A percentile compares a stretch with the other conserved stretches of the same genome.
phyloP scores from a whole-genome alignment of 2,113 vertebrate species.

The Platysteira castanea region DNA sequence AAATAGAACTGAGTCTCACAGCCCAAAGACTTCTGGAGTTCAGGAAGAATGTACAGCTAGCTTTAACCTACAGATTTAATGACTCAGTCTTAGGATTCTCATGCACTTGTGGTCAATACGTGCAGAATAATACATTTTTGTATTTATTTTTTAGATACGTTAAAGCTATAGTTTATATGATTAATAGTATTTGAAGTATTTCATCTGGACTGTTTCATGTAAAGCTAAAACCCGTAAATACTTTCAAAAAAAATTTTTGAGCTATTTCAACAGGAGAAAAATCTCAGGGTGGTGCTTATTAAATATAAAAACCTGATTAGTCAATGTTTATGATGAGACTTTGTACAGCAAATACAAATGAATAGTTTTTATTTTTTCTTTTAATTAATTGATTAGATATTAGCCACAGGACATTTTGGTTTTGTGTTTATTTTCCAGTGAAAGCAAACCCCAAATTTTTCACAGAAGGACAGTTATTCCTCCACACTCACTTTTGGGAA shows the following conservation, averaged over 20 bases:
- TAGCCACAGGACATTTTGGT: not conserved
- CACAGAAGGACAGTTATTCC: not conserved
- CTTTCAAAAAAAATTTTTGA: not conserved
- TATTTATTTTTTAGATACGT: not conserved
- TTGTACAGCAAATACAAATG: not conserved
- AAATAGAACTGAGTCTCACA: not conserved
- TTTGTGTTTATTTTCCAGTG: not conserved
- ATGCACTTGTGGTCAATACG: rapidly evolving
- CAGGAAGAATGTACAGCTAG: not conserved
- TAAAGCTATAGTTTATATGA: not conserved
- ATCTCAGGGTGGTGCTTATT: not conserved
- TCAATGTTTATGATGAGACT: not conserved
- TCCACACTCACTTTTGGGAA: not conserved
- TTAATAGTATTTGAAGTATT: not conserved
- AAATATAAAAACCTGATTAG: not conserved
- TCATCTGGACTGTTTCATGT: not conserved
- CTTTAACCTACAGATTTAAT: not conserved
- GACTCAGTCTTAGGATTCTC: not conserved
- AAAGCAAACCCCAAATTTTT: not conserved
- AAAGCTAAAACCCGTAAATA: not conserved
- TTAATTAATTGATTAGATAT: not conserved
- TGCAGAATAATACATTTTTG: not conserved
- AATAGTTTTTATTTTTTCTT: not conserved
- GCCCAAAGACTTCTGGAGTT: not conserved
- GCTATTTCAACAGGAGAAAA: not conserved